Evolutionary conservation across 2,888 invertebrate species (phyloP), one percentile per base, ranked within the genome.

Genomic region (Acleris laterana): DNA sequence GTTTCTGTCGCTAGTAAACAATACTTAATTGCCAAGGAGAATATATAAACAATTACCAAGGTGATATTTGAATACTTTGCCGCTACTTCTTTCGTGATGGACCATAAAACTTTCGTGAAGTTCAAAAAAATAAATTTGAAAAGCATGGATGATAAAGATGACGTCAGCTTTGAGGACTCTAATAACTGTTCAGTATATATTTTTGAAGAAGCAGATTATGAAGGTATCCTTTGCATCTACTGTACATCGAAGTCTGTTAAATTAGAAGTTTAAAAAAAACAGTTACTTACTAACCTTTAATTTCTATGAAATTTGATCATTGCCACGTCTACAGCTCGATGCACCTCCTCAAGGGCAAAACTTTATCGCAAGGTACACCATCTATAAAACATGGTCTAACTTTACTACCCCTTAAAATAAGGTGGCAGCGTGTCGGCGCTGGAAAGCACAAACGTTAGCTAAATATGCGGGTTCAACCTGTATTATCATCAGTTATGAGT

Each of bases 1-100:
- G 48, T 48, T 46, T 46, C 46, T 51, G 66, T 62, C 51, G 56
- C 17, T 61, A 25, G 62, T 66, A 62, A 66, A 66, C 66, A 66
- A 66, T 57, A 46, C 46, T 49, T 49, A 49, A 66, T 66, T 62
- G 32, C 66, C 61, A 57, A 66, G 66, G 66, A 66, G 66, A 66
- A 22, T 55, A 62, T 56, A 74, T 70, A 69, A 70, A 69, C 68
- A 69, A 72, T 68, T 68, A 63, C 66, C 69, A 48, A 58, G 57
- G 46, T 56, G 55, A 63, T 59, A 59, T 66, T 64, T 61, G 16
- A 68, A 67, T 59, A 53, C 61, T 58, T 67, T 67, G 58, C 58
- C 63, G 58, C 48, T 49, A 53, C 63, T 67, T 62, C 67, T 62
- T 62, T 57, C 61, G 61, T 28, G 44, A 66, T 66, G 61, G 61